Percentiles rank a stretch among this genome's conserved stretches.
phyloP scores from a whole-genome alignment of 2,888 invertebrate genomes.

The Lasioglossum zephyrum region DNA sequence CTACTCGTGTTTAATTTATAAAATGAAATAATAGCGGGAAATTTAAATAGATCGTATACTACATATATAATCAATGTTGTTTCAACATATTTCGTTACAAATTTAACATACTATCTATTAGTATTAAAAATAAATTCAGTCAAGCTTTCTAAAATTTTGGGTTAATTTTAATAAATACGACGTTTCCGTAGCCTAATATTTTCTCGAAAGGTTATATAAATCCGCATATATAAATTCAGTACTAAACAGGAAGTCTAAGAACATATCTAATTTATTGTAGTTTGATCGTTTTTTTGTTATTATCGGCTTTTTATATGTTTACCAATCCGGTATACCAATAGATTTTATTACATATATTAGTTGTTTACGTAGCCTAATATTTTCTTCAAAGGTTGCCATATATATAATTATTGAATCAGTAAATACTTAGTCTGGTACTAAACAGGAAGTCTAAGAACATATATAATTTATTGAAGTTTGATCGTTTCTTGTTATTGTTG shows the following conservation, averaged over 20 bases:
- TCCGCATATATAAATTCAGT: too few relatives aligned
- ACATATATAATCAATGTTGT: background rate
- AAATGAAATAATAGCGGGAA: background rate
- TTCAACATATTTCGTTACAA: background rate
- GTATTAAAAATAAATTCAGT: background rate
- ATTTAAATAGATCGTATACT: background rate
- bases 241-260: too few relatives aligned
- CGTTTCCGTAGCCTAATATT: background rate
- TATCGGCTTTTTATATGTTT: too few relatives aligned
- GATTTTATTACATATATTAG: too few relatives aligned
- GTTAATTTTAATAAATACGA: constrained; percentile 11
- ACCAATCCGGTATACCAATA: too few relatives aligned
- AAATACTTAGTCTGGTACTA: too few relatives aligned
- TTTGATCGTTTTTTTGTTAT: too few relatives aligned
- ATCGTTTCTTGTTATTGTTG: background rate
- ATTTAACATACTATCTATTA: background rate
- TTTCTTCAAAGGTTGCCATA: background rate
- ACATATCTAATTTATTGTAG: too few relatives aligned
- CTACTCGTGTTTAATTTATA: background rate
- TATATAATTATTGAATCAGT: background rate
- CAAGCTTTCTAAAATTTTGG: background rate
- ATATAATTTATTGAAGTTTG: background rate
- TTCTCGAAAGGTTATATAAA: background rate
- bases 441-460: background rate
- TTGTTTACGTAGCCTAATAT: background rate